These are phyloP conservation scores for Orientallactaga sibirica DNA, from an alignment of 2,797 vertebrate species.

Conservation along the genomic window DNA sequence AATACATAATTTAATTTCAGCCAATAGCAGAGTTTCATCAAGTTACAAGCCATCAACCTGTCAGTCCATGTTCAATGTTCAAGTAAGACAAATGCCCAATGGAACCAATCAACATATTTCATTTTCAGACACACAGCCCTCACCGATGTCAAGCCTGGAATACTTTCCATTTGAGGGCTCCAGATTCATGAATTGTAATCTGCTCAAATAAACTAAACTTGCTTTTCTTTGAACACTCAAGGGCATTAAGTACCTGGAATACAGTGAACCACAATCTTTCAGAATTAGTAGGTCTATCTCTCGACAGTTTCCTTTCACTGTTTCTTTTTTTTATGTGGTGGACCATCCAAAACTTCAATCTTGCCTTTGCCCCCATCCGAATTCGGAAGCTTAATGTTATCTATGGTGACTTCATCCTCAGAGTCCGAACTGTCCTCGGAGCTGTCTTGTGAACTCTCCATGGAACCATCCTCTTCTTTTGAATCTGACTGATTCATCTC, in stretches of 20 bases:
- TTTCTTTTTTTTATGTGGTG: conserved; percentile 62
- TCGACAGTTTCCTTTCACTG: background rate
- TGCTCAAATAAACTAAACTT: background rate
- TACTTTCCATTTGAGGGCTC: background rate
- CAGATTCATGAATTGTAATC: background rate
- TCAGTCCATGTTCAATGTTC: no score
- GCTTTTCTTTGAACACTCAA: background rate
- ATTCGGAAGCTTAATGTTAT: conserved; percentile 92
- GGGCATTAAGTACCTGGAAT: background rate
- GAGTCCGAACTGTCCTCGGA: conserved; percentile 79
- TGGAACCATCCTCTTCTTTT: conserved; percentile 78
- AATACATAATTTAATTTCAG: background rate
- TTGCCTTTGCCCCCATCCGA: conserved; percentile 87
- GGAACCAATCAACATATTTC: no score
- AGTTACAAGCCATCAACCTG: background rate
- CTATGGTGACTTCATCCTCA: conserved; percentile 89
- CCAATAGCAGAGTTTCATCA: background rate
- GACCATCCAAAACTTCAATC: conserved; percentile 91
- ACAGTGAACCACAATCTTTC: background rate
- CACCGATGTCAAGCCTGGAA: background rate
- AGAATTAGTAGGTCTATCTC: background rate
- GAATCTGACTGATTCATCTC: conserved; percentile 91
- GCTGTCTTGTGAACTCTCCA: conserved; percentile 52
- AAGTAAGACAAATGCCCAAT: background rate
- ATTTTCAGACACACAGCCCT: background rate